Evolutionary conservation across 2,888 invertebrate species (phyloP), one percentile per base, ranked within the genome.

Genomic region (Didymodactylos carnosus): DNA sequence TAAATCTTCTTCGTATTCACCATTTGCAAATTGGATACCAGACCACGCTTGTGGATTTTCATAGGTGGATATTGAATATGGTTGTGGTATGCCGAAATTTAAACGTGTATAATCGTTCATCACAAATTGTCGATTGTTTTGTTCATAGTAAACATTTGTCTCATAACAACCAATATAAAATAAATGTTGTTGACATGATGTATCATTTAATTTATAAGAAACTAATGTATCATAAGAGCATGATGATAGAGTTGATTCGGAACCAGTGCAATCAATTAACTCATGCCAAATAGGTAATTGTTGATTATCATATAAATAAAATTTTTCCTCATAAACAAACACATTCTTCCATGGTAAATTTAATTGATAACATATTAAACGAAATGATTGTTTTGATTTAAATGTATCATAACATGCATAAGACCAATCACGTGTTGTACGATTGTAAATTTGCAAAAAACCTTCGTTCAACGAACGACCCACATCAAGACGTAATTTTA

Each of bases 341-440:
- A 53, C 39, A 72, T 74, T 74, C 35, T 53, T 71, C 51, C 71
- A 35, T 46, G 71, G 71, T 79, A 89, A 89, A 13, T 94, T 94
- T 69, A 98, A 84, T 82, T 95, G 92, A 29, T 92, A 87, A 80
- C 98, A 98, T 0, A 94, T 92, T 0, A 97, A 95, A 25, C 51
- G 51, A 41, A 53, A 71, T 3, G 71, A 73, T 53, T 49, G 49
- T 23, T 71, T n/a, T 35, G 95, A 93, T 0, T 94, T 94, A 82
- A 98, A 98, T 75, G 93, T 87, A 69, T 87, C 87, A 83, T 98
- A 98, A 83, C 98, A 98, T 84, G 95, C 89, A 0, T 97, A 92
- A 43, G 94, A 91, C 92, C 94, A 95, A 39, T 70, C 94, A 25
- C 92, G 86, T 0, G 94, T 94, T 3, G 98, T 97, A 78, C 87